Conservation (phyloP, 1,140 invertebrate species). For the Ceratosolen solmsi region DNA sequence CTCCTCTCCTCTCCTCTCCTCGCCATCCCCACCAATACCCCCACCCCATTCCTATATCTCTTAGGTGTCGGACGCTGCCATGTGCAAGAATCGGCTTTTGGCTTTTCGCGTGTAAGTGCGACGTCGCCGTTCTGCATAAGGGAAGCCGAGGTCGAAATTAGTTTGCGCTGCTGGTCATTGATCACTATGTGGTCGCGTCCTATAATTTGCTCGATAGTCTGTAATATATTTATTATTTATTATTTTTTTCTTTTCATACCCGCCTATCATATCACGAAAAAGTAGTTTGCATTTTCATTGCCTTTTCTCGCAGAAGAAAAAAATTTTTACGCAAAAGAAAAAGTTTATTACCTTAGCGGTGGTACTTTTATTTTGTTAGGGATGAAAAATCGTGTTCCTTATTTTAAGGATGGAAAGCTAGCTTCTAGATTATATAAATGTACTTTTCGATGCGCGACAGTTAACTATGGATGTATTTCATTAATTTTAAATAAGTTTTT, state of each 20-base stretch:
- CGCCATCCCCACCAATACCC: neutral
- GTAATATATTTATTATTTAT: neutral
- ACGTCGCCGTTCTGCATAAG: neutral
- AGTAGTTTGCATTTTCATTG: neutral
- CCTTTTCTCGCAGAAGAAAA: neutral
- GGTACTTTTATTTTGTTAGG: neutral
- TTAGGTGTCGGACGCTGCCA: neutral
- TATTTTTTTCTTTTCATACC: neutral
- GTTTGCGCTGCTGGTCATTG: slow-evolving; percentile 13
- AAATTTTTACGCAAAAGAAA: too few species aligned
- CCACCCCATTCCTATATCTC: too few species aligned
- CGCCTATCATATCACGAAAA: neutral
- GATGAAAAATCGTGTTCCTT: neutral
- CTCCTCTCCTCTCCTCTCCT: neutral
- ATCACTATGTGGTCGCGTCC: neutral
- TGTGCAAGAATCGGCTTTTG: slow-evolving; percentile 4
- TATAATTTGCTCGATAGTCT: neutral
- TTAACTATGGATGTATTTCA: too few species aligned
- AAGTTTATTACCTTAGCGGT: neutral
- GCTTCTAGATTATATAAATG: neutral
- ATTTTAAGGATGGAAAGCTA: neutral
- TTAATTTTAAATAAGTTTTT: too few species aligned
- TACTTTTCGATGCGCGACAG: neutral
- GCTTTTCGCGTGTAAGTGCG: slow-evolving; percentile 24
- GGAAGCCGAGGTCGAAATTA: slow-evolving; percentile 36